phyloP scores from a whole-genome alignment of 2,797 vertebrate species.

The Tolypeutes matacus region DNA sequence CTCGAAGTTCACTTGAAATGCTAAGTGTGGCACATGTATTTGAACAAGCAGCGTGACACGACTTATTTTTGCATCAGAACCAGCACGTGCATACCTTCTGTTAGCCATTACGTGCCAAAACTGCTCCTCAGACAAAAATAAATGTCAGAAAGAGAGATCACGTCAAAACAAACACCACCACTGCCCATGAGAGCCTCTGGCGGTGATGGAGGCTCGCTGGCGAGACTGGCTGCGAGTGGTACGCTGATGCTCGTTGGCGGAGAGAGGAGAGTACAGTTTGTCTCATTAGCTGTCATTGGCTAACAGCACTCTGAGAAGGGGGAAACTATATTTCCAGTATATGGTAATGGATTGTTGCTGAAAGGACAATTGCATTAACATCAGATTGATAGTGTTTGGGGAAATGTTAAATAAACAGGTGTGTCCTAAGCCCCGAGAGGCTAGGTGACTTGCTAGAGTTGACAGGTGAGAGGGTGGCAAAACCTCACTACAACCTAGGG shows the following conservation, averaged over 20 bases:
- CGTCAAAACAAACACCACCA: background rate
- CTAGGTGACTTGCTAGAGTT: background rate
- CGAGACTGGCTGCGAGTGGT: background rate
- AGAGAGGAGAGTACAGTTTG: background rate
- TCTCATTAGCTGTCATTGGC: background rate
- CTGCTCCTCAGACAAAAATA: constrained; percentile 6
- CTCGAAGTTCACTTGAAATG: constrained; percentile 33
- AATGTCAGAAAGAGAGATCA: background rate
- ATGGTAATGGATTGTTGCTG: background rate
- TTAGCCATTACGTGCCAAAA: constrained; percentile 9
- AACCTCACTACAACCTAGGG: background rate
- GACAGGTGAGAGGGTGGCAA: background rate
- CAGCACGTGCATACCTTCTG: background rate
- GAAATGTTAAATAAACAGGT: background rate
- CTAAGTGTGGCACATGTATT: background rate
- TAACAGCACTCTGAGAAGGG: background rate
- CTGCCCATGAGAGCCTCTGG: too few relatives aligned
- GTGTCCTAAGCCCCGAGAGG: background rate
- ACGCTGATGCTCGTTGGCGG: background rate
- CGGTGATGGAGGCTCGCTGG: background rate
- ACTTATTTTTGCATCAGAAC: constrained; percentile 34
- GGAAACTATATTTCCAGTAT: background rate
- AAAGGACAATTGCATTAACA: constrained; percentile 2
- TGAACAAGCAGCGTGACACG: background rate
- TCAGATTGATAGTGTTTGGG: background rate